These are phyloP conservation scores for Contarinia nasturtii DNA, from an alignment of 1,140 invertebrate genomes.

Conservation along the genomic window DNA sequence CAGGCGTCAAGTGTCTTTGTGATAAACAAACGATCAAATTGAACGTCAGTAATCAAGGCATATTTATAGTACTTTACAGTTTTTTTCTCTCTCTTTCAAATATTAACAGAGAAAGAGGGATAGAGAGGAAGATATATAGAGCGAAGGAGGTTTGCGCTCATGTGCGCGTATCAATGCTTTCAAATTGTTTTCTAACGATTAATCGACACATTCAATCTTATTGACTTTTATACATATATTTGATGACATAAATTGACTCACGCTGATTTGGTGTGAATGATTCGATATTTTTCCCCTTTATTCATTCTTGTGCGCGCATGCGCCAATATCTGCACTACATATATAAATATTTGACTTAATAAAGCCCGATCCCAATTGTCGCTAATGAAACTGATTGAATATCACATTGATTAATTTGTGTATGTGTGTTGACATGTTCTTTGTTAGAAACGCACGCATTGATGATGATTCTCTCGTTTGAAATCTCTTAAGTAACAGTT, in stretches of 20 bases:
- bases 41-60: too few relatives aligned
- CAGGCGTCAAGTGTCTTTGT: too few relatives aligned
- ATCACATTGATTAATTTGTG: background rate
- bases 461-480: background rate
- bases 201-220: background rate
- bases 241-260: background rate
- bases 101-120: too few relatives aligned
- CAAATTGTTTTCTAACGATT: background rate
- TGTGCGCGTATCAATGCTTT: too few relatives aligned
- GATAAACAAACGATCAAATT: too few relatives aligned
- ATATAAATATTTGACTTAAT: background rate
- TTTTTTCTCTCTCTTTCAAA: too few relatives aligned
- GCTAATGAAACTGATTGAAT: background rate
- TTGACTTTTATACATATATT: background rate
- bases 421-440: background rate
- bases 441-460: background rate
- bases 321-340: background rate
- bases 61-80: too few relatives aligned
- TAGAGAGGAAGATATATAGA: too few relatives aligned
- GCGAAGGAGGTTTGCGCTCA: too few relatives aligned
- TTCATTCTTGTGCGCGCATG: background rate
- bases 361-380: background rate
- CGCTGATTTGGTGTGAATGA: background rate
- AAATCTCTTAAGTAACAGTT: too few relatives aligned
- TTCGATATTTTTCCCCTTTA: too few relatives aligned